Evolutionary conservation across 1,140 invertebrate genomes (phyloP).

Genomic region (Cheumatopsyche charites): DNA sequence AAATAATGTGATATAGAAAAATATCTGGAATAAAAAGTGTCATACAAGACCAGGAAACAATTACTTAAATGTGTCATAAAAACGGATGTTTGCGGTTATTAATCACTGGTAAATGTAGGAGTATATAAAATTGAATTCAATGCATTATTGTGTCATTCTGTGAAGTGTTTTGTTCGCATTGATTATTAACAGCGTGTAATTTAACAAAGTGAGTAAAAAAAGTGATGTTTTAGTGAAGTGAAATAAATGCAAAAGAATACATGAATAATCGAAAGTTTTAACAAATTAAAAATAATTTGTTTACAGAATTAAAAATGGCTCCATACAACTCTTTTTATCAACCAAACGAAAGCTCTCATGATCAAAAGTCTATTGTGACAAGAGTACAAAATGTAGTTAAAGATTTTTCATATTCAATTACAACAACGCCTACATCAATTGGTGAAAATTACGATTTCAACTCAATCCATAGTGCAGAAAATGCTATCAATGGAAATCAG

Average conservation of each 20-base stretch:
- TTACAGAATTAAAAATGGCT: too few relatives aligned
- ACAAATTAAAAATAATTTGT: background rate
- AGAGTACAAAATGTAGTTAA: background rate
- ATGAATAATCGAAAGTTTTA: background rate
- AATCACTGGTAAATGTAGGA: background rate
- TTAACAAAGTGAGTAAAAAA: too few relatives aligned
- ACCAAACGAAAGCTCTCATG: background rate
- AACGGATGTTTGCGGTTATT: slow-evolving; percentile 14
- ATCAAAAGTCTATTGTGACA: background rate
- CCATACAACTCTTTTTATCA: too few relatives aligned
- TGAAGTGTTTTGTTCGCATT: background rate
- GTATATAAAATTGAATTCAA: slow-evolving; percentile 1
- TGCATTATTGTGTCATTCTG: background rate
- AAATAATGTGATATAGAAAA: background rate
- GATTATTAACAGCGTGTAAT: background rate
- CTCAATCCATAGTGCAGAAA: background rate
- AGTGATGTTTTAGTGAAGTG: background rate
- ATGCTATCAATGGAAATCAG: background rate
- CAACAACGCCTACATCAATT: background rate
- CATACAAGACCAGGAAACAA: background rate
- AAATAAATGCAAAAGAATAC: background rate
- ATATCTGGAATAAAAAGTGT: background rate
- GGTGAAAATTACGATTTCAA: background rate
- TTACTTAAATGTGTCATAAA: background rate
- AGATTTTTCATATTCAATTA: background rate